Conservation (phyloP, 2,797 vertebrate genomes). For the Bufotes viridis region DNA sequence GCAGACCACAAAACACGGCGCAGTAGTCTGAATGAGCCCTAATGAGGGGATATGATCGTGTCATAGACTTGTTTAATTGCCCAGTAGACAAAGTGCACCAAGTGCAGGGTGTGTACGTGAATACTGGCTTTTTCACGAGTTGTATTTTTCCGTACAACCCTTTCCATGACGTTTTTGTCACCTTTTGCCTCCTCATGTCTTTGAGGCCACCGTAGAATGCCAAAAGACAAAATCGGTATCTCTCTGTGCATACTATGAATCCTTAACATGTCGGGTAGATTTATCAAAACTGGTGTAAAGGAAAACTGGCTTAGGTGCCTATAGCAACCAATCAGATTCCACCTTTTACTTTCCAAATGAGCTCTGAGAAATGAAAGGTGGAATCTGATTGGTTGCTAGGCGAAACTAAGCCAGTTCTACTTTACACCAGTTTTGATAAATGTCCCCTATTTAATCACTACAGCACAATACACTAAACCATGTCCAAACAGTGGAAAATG, state of each 20-base stretch:
- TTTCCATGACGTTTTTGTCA: background rate
- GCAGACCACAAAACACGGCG: too few relatives aligned
- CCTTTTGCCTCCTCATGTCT: background rate
- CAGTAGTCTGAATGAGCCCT: too few relatives aligned
- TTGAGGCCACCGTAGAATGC: background rate
- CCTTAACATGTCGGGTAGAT: background rate
- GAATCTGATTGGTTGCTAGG: too few relatives aligned
- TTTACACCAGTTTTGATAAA: too few relatives aligned
- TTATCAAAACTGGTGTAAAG: too few relatives aligned
- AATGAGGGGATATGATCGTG: too few relatives aligned
- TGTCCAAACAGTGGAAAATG: conserved; percentile 15
- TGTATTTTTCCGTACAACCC: background rate
- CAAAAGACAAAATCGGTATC: background rate
- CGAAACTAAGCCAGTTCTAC: too few relatives aligned
- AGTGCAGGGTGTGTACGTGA: background rate
- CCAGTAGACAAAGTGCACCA: background rate
- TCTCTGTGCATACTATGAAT: conserved; percentile 19
- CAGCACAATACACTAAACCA: conserved; percentile 4
- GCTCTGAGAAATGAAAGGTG: too few relatives aligned
- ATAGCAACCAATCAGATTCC: too few relatives aligned
- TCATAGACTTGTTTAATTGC: too few relatives aligned
- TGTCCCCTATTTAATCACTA: background rate
- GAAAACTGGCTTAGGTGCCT: too few relatives aligned
- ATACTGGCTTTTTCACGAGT: background rate
- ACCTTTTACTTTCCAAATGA: too few relatives aligned